A percentile compares a stretch with the other conserved stretches of the same genome.
Conservation (phyloP, 1,140 invertebrate genomes). For the Brachionus rotundiformis region DNA sequence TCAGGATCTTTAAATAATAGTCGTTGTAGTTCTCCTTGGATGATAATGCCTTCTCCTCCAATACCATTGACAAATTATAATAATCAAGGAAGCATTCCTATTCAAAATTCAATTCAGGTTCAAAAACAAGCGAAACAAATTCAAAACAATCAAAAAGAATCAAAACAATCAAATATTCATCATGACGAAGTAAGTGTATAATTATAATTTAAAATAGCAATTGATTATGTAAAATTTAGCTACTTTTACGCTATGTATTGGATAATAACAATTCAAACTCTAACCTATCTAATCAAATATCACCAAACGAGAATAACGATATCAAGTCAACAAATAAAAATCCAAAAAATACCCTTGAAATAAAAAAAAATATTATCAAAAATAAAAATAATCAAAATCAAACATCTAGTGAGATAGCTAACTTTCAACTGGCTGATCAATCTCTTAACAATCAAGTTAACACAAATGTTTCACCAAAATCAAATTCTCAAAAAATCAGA, state of each 20-base stretch:
- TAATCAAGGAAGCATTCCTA: neutral
- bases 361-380: constrained; percentile 35
- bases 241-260: neutral
- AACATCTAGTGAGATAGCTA: neutral
- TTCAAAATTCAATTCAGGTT: neutral
- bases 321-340: neutral
- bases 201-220: neutral
- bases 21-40: constrained; percentile 45
- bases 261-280: constrained; percentile 14
- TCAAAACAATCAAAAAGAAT: neutral
- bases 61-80: neutral
- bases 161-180: neutral
- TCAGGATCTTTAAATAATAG: constrained; percentile 37
- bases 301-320: neutral
- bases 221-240: neutral
- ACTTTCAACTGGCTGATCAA: constrained; percentile 32
- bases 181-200: neutral
- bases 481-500: neutral
- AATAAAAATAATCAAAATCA: neutral
- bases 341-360: neutral
- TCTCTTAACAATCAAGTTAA: neutral
- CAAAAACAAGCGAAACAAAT: neutral
- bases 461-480: neutral
- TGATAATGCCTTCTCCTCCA: neutral
- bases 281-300: neutral